Base-by-base conservation (phyloP, 2,888 invertebrate genomes). In the Incurvaria masculella region DNA sequence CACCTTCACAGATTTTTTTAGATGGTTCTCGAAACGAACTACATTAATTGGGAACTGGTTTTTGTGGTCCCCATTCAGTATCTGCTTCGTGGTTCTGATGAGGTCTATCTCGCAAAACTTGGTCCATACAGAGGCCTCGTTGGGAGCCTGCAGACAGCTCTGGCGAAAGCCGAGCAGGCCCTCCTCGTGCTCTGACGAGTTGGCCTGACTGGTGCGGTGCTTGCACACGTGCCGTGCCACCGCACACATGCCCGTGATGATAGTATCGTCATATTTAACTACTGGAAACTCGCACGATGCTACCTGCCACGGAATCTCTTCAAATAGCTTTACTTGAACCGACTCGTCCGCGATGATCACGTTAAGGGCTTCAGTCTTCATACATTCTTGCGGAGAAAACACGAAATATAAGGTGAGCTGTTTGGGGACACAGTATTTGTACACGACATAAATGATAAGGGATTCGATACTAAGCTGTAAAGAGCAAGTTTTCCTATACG, bases 61-160 rank as follows among this genome's bases (percentile, higher is more conserved):
- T 20, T 65, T 49, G 27, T 54, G 56, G 17, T 57, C 55, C 17
- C 26, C 44, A 19, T 38, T 55, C 18, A 78, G 55, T 44, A 82
- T 55, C n/a, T 69, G 59, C 51, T 80, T 80, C 0, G 87, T 69
- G 1, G 86, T 81, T 46, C 72, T 65, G 11, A 89, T 81, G 41
- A 94, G 72, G 62, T 94, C 91, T 3, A 90, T 80, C 78, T 96
- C 96, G 76, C 96, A 96, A 64, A 94, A 94, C 60, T 88, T 89
- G 0, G 95, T 96, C 95, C 94, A 95, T 38, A 90, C 79, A 8
- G 94, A 93, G 8, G 84, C 82, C 70, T 94, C 94, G 21, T 91
- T 87, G 46, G 92, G 91, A 2, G 93, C 88, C 58, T 89, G 81
- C 14, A 94, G 72, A 60, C 93, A 93, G 46, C 88, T 84, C 52